Evolutionary conservation across 2,888 invertebrate species (phyloP).

Genomic region (Stegana nigrithorax): DNA sequence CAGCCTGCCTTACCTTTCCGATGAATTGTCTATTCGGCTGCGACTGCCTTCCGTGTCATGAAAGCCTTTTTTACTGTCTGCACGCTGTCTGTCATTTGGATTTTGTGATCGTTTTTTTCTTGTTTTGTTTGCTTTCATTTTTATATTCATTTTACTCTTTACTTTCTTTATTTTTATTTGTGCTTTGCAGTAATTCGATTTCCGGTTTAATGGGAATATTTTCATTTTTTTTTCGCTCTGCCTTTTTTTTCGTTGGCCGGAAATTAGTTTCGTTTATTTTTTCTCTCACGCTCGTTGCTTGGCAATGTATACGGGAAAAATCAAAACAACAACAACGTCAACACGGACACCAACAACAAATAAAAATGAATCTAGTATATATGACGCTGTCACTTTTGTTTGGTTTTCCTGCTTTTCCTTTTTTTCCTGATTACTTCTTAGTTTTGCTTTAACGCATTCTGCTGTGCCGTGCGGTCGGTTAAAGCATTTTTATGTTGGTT

Average conservation of each 20-base stretch:
- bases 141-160: neutral
- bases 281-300: no score
- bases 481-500: constrained; percentile 13
- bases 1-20: no score
- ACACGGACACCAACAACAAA: no score
- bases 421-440: neutral
- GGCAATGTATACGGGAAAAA: no score
- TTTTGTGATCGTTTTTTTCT: neutral
- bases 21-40: no score
- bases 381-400: no score
- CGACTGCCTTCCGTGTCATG: no score
- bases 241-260: constrained; percentile 42
- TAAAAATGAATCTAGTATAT: no score
- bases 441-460: neutral
- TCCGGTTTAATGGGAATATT: constrained; percentile 40
- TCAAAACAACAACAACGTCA: no score
- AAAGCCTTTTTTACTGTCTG: neutral
- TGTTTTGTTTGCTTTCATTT: neutral
- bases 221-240: constrained; percentile 39
- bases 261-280: constrained; percentile 55
- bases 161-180: neutral
- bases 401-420: constrained; percentile 3
- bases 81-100: neutral
- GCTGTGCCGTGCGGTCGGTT: constrained; percentile 6
- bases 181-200: constrained; percentile 45